Percentiles rank a stretch among this genome's conserved stretches.
phyloP scores from a whole-genome alignment of 1,140 invertebrate species.

The Littorina saxatilis region DNA sequence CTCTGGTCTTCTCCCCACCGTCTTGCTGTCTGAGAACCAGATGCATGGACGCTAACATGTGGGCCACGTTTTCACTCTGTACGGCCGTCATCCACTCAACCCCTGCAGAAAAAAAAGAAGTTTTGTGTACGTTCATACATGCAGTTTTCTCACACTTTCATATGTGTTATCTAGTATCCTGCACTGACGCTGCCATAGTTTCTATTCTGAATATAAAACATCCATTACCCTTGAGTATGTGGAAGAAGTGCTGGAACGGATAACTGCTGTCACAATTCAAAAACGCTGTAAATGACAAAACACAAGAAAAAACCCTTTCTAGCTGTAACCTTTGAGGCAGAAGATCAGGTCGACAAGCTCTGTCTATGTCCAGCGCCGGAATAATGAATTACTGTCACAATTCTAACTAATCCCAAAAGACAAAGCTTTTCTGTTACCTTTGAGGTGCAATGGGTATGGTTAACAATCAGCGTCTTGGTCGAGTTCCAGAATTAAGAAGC shows the following conservation, averaged over 20 bases:
- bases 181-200: too few relatives aligned
- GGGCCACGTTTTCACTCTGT: slow-evolving; percentile 73
- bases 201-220: not conserved
- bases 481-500: too few relatives aligned
- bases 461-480: too few relatives aligned
- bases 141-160: not conserved
- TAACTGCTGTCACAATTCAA: too few relatives aligned
- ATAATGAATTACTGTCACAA: too few relatives aligned
- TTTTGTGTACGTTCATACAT: not conserved
- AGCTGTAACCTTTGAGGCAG: too few relatives aligned
- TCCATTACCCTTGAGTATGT: not conserved
- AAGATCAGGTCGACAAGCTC: not conserved
- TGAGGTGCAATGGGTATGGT: too few relatives aligned
- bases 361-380: too few relatives aligned
- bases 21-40: slow-evolving; percentile 72
- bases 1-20: slow-evolving; percentile 68
- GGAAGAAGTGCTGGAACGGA: not conserved
- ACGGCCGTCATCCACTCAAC: slow-evolving; percentile 70
- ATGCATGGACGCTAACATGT: slow-evolving; percentile 76
- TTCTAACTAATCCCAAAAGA: too few relatives aligned
- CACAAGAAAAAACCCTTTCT: not conserved
- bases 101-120: slow-evolving; percentile 36
- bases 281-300: too few relatives aligned
- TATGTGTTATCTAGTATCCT: not conserved
- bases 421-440: too few relatives aligned